Evolutionary conservation across 1,140 invertebrate species (phyloP).

Genomic region (Zaprionus taronus): DNA sequence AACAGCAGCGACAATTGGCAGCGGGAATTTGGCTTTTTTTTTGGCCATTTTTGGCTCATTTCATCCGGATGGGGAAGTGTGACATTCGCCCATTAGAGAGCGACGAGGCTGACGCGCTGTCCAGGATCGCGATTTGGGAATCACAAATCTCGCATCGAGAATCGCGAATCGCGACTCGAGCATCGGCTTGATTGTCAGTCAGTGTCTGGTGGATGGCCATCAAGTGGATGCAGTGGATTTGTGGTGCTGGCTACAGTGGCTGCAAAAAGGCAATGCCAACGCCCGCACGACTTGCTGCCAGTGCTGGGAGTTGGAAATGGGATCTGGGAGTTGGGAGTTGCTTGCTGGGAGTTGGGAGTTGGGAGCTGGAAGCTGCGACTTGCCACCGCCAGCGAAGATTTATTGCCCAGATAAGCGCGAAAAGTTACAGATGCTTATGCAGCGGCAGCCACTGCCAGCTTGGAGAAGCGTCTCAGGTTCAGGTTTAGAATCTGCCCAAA

Average conservation of each 20-base stretch:
- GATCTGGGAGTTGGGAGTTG: conserved; percentile 36
- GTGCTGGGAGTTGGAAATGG: conserved; percentile 35
- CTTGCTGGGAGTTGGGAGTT: conserved; percentile 43
- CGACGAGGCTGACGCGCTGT: conserved; percentile 3
- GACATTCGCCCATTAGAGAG: conserved; percentile 77
- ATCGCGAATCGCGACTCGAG: conserved; percentile 22
- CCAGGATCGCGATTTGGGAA: conserved; percentile 36
- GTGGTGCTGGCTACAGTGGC: conserved; percentile 5
- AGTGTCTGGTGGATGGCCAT: conserved; percentile 50
- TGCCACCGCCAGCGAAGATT: conserved; percentile 81
- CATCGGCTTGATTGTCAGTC: conserved; percentile 67
- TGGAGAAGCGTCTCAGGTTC: conserved; percentile 49
- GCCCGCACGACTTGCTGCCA: conserved; percentile 69
- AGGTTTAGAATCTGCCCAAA: conserved; percentile 49
- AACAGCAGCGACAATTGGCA: conserved; percentile 22
- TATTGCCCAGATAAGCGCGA: conserved; percentile 80
- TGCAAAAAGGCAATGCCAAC: conserved; percentile 53
- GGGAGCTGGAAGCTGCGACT: conserved; percentile 53
- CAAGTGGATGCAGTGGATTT: conserved; percentile 41
- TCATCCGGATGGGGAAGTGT: conserved; percentile 55
- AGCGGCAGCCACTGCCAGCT: conserved; percentile 73
- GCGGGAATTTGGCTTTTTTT: conserved; percentile 35
- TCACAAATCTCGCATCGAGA: conserved; percentile 18
- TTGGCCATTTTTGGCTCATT: conserved; percentile 5
- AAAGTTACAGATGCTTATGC: conserved; percentile 83